These are phyloP conservation scores for Heliconius melpomene DNA, from an alignment of 1,140 invertebrate species.

Conservation along the genomic window DNA sequence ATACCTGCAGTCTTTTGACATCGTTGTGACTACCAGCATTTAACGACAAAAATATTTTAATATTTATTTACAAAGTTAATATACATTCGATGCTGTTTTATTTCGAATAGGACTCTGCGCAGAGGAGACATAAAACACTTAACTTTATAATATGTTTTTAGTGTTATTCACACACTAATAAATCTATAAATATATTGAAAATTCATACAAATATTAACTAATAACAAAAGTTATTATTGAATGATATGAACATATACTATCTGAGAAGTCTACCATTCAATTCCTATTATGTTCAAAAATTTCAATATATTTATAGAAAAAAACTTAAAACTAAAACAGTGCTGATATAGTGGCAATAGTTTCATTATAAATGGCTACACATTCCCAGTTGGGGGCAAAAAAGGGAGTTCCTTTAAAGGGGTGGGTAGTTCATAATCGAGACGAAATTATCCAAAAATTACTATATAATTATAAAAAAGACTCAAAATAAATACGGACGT, in stretches of 20 bases:
- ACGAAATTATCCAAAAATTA: background rate
- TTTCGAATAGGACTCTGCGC: constrained; percentile 73
- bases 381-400: background rate
- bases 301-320: constrained; percentile 1
- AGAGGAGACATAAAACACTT: constrained; percentile 55
- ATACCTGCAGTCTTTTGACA: constrained; percentile 72
- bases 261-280: background rate
- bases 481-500: constrained; percentile 11
- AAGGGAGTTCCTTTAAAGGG: background rate
- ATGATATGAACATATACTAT: background rate
- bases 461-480: constrained; percentile 5
- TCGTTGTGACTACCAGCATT: constrained; percentile 79
- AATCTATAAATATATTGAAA: background rate
- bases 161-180: background rate
- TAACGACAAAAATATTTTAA: constrained; percentile 58
- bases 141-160: constrained; percentile 30
- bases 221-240: too few species aligned
- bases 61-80: constrained; percentile 44
- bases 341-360: constrained; percentile 48
- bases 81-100: constrained; percentile 34
- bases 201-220: background rate
- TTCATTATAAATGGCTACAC: constrained; percentile 19
- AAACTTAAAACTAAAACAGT: constrained; percentile 5
- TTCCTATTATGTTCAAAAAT: constrained; percentile 13
- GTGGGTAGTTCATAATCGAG: background rate